phyloP scores from a whole-genome alignment of 2,113 vertebrate species.

The Peromyscus maniculatus region DNA sequence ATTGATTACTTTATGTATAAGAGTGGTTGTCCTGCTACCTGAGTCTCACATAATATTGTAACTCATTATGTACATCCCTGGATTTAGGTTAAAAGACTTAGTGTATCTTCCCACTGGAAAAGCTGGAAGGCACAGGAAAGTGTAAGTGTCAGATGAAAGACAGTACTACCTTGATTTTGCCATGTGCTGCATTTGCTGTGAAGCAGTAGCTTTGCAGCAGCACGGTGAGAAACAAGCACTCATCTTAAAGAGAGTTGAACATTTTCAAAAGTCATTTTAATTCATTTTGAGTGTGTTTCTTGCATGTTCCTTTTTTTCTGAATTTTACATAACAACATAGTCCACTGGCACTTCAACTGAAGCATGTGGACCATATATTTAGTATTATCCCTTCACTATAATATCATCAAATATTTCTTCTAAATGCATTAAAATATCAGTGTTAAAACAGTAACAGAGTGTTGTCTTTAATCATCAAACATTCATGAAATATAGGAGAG shows the following conservation, averaged over 20 bases:
- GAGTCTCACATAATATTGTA: neutral
- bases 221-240: neutral
- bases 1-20: too few relatives aligned
- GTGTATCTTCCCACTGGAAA: neutral
- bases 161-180: neutral
- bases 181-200: neutral
- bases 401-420: neutral
- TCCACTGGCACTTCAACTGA: neutral
- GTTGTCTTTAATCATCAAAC: neutral
- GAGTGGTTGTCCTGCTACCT: too few relatives aligned
- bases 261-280: neutral
- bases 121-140: neutral
- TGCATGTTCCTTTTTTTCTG: neutral
- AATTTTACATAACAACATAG: neutral
- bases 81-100: neutral
- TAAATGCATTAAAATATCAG: neutral
- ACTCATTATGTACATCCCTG: neutral
- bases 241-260: neutral
- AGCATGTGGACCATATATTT: neutral
- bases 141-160: neutral
- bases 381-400: neutral
- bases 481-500: constrained; percentile 6
- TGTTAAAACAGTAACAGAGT: neutral
- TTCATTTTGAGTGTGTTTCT: neutral
- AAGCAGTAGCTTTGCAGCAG: neutral